Conservation (phyloP, 2,888 invertebrate species). For the Deilephila elpenor region DNA sequence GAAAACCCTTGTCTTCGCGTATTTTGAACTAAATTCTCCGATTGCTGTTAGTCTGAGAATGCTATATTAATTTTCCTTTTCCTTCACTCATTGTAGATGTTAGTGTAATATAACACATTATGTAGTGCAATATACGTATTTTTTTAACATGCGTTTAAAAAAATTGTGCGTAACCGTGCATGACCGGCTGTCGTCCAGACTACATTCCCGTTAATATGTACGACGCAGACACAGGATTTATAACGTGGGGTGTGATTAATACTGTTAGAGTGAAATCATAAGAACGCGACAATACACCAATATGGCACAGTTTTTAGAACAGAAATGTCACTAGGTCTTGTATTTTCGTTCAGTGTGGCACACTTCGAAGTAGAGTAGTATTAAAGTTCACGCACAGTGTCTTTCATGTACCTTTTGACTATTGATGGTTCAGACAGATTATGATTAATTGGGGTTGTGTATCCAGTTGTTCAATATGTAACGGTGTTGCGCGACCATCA, state of each 20-base stretch:
- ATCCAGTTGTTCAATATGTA: not conserved
- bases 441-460: not conserved
- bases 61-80: conserved; percentile 20
- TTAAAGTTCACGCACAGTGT: not conserved
- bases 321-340: not conserved
- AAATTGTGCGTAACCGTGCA: conserved; percentile 8
- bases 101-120: not conserved
- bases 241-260: not conserved
- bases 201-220: not conserved
- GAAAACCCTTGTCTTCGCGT: too few relatives aligned
- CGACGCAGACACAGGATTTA: not conserved
- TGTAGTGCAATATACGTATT: not conserved
- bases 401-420: not conserved
- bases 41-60: conserved; percentile 11
- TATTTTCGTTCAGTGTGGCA: not conserved
- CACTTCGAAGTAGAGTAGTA: not conserved
- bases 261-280: not conserved
- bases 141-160: not conserved
- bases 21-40: not conserved
- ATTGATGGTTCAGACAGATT: not conserved
- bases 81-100: conserved; percentile 5
- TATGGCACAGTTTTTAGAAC: not conserved
- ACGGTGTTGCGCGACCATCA: not conserved
- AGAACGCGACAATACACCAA: not conserved
- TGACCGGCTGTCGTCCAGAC: conserved; percentile 15